Base-by-base conservation (phyloP, 2,888 invertebrate species). In the Mythimna pallens region DNA sequence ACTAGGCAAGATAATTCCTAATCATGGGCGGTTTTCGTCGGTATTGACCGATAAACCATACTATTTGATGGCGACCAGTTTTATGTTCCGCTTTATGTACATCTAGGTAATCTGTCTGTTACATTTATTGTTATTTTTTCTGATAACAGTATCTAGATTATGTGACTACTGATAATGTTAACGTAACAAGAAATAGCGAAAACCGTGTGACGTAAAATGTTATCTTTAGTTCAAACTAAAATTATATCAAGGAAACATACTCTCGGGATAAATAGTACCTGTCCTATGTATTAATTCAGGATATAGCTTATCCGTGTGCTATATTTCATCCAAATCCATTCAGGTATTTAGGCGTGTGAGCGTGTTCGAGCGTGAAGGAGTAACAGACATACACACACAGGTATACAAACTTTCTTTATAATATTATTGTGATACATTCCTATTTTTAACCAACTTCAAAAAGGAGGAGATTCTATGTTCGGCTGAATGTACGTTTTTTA, bases 31-130 rank as follows among this genome's bases (percentile, higher is more conserved):
- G 34, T 69, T 76, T 70, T 50, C 25, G 65, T 68, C 62, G 68
- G 43, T 73, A 70, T 78, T 71, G 47, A 10, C 47, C n/a, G 63
- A 79, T 82, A 74, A 80, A 76, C 69, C 77, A 55, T 66, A 70
- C 72, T 69, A 67, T 84, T 84, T 74, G 71, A 73, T 76, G 64
- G 55, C 65, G 65, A 64, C 52, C 64, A 67, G 50, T 57, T 73
- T 79, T 65, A 62, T 69, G 61, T 61, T 66, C 43, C n/a, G 22
- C 30, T 66, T 63, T 40, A 40, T 55, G 30, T 73, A 68, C 61
- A 50, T 82, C 47, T 65, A 47, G 47, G 12, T 54, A 78, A 78
- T 71, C 47, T 70, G 20, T 70, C 52, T 54, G 70, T 74, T n/a
- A 36, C 8, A 36, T 54, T 22, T 70, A 78, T 70, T 47, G 52